A percentile compares a stretch with the other conserved stretches of the same genome.
Evolutionary conservation across 35 echinoderm and acorn worm species (phyloP).

Genomic region (Apostichopus californicus): DNA sequence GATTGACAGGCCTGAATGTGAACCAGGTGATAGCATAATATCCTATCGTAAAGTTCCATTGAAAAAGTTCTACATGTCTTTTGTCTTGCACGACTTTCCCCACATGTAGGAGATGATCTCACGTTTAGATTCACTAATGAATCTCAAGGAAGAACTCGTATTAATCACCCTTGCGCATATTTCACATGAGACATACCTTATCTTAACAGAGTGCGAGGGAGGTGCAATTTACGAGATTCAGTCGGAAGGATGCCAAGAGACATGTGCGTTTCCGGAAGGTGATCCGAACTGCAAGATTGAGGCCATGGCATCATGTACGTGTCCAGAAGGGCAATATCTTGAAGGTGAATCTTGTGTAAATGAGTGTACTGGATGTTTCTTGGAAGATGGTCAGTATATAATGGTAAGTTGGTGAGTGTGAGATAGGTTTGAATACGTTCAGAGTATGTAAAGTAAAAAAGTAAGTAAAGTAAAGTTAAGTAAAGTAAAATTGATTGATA

Average conservation of each 20-base stretch:
- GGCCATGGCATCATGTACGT: too few relatives aligned
- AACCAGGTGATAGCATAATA: neutral
- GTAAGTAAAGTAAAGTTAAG: too few relatives aligned
- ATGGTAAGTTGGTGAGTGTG: too few relatives aligned
- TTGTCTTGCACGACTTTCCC: neutral
- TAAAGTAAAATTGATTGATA: too few relatives aligned
- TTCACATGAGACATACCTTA: neutral
- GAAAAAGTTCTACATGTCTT: neutral
- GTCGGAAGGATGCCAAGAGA: neutral
- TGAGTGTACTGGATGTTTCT: too few relatives aligned
- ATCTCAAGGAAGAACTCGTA: too few relatives aligned
- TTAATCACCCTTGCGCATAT: neutral
- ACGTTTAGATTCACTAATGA: too few relatives aligned
- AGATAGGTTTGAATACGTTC: too few relatives aligned
- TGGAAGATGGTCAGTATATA: too few relatives aligned
- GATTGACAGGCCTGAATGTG: constrained; percentile 12
- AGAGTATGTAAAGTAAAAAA: too few relatives aligned
- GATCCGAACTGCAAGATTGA: neutral
- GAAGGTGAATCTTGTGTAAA: too few relatives aligned
- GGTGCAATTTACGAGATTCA: neutral
- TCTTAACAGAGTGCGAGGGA: neutral
- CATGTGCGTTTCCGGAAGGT: neutral
- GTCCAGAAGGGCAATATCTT: too few relatives aligned
- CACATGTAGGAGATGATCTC: neutral
- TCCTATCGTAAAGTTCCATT: neutral